A percentile compares a stretch with the other conserved stretches of the same genome.
Conservation (phyloP, 2,797 vertebrate genomes). For the Mycteria americana region DNA sequence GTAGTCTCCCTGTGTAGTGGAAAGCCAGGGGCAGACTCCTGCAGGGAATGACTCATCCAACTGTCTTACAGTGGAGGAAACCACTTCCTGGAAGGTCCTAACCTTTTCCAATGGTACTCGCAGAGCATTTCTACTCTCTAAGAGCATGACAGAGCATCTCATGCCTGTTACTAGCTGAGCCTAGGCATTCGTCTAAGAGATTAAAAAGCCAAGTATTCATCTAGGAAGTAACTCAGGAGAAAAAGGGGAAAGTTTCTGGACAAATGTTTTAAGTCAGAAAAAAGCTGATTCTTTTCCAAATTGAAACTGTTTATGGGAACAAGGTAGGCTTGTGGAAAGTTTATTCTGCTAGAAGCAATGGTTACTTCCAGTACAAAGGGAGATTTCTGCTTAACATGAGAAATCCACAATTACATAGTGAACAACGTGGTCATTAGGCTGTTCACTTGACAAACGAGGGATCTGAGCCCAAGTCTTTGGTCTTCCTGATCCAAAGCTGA, state of each 20-base stretch:
- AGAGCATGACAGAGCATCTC: neutral
- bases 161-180: neutral
- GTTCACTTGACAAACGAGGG: neutral
- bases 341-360: neutral
- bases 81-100: neutral
- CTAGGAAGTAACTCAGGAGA: neutral
- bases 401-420: neutral
- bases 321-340: neutral
- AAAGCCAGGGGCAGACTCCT: neutral
- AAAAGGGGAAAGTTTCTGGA: neutral
- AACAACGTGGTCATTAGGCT: neutral
- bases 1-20: neutral
- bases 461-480: neutral
- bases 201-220: neutral
- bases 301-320: neutral
- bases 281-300: neutral
- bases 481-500: neutral
- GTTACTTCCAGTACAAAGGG: neutral
- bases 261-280: neutral
- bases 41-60: constrained; percentile 13
- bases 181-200: neutral
- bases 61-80: neutral
- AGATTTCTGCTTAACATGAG: neutral
- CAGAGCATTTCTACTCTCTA: neutral
- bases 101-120: neutral